Evolutionary conservation across 2,888 invertebrate genomes (phyloP), one percentile per base, ranked within the genome.

Genomic region (Chymomyza fuscimana): DNA sequence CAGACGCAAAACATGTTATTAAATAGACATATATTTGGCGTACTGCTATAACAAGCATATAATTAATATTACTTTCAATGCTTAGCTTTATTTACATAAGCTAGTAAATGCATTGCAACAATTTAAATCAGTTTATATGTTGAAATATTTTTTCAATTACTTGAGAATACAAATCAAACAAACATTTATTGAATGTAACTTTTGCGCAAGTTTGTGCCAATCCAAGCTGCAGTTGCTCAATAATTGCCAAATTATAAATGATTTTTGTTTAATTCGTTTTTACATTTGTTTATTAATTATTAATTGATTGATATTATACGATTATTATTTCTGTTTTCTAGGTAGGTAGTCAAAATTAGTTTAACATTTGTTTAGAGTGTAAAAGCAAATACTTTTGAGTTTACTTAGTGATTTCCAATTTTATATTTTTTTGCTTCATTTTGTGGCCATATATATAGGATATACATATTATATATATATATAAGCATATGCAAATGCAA

Each of bases 341-440:
- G 76, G 87, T 87, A 83, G 87, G 80, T 83, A 83, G 87, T 74
- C 67, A 61, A 70, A 82, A 87, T 87, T 83, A 87, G 86, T 86
- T 86, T 65, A 87, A 83, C 71, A 29, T 25, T 54, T 54, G 12
- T 54, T 9, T 54, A 54, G 22, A 16, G 15, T 52, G 64, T 61
- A 19, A 50, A 63, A 76, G 58, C 59, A 52, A 52, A 19, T 4
- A 67, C 46, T 59, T 65, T 46, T 65, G n/a, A 61, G 25, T 72
- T 56, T 54, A 52, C 15, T 63, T 29, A 70, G n/a, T 12, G 54
- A 15, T 19, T 16, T 54, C 19, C 7, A 54, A 16, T 54, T 29
- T 40, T 65, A 73, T 56, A n/a, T 51, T 65, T 65, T 68, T 65
- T 69, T 54, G 29, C 65, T 64, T 65, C 56, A 79, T 63, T 69